Evolutionary conservation across 1,140 invertebrate genomes (phyloP).

Genomic region (Hyles vespertilio): DNA sequence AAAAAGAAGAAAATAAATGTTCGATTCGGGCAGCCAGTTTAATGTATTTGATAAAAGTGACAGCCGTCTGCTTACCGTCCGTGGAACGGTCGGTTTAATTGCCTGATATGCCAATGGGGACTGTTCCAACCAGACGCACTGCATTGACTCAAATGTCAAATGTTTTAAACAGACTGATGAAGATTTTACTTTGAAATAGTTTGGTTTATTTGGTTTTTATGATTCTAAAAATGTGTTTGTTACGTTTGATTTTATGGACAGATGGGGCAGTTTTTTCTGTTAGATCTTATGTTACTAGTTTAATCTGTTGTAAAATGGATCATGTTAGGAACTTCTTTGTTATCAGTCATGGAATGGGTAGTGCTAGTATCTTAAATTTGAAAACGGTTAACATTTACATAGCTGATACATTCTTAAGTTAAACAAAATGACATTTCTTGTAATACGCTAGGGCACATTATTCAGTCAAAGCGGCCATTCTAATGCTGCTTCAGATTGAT

Average conservation of each 20-base stretch:
- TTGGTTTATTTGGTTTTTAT: too few species aligned
- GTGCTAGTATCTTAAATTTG: too few species aligned
- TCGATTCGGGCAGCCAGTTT: constrained; percentile 56
- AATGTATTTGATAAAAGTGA: constrained; percentile 73
- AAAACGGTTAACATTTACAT: too few species aligned
- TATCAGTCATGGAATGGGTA: too few species aligned
- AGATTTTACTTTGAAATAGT: constrained; percentile 1
- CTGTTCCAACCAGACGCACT: constrained; percentile 14
- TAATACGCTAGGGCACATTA: constrained; percentile 13
- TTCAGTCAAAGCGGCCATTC: too few species aligned
- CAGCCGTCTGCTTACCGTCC: constrained; percentile 61
- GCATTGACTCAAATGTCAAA: constrained; percentile 51
- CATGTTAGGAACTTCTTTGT: too few species aligned
- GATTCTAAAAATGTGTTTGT: too few species aligned
- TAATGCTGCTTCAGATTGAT: too few species aligned
- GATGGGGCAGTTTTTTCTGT: too few species aligned
- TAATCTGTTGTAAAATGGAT: too few species aligned
- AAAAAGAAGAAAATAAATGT: constrained; percentile 54
- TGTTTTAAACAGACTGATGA: constrained; percentile 35
- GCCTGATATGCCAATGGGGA: constrained; percentile 54
- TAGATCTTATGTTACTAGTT: too few species aligned
- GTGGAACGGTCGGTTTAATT: constrained; percentile 51
- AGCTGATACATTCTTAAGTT: constrained; percentile 2
- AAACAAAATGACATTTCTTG: too few species aligned
- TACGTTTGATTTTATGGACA: not conserved